These are phyloP conservation scores for Cheiracanthium punctorium DNA, from an alignment of 2,888 invertebrate species.

Conservation along the genomic window DNA sequence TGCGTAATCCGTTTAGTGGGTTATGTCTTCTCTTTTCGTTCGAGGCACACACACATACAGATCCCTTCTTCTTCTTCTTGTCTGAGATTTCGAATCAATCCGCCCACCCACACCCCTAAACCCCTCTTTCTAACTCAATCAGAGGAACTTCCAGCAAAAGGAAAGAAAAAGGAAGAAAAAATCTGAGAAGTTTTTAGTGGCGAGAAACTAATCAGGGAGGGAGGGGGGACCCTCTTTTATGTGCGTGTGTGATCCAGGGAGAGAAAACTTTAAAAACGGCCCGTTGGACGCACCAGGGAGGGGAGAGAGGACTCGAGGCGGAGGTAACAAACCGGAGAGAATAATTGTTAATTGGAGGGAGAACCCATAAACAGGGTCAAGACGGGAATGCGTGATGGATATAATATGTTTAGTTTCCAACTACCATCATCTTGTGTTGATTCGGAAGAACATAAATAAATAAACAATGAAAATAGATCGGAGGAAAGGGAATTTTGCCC, in stretches of 20 bases:
- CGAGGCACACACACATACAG: not conserved
- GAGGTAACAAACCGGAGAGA: not conserved
- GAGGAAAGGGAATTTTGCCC: not conserved
- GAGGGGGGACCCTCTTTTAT: not conserved
- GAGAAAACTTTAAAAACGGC: slow-evolving; percentile 9
- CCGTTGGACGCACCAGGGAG: not conserved
- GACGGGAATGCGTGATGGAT: not conserved
- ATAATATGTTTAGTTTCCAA: not conserved
- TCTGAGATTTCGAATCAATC: not conserved
- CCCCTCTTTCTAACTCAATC: slow-evolving; percentile 63
- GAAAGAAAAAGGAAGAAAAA: no score
- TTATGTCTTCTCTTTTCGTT: slow-evolving; percentile 67
- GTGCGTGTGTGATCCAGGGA: no score
- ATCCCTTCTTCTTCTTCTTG: slow-evolving; percentile 17
- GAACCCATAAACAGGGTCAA: slow-evolving; percentile 2
- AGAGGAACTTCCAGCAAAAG: no score
- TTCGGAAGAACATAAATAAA: no score
- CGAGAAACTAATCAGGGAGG: not conserved
- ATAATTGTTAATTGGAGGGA: not conserved
- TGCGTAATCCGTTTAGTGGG: slow-evolving; percentile 70
- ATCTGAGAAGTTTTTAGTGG: slow-evolving; percentile 1
- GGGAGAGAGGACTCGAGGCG: no score
- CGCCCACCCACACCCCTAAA: not conserved
- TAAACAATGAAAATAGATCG: no score
- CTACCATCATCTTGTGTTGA: no score